A percentile compares a stretch with the other conserved stretches of the same genome.
phyloP scores from a whole-genome alignment of 53 echinoderm and acorn worm genomes.

The Holothuria scabra region DNA sequence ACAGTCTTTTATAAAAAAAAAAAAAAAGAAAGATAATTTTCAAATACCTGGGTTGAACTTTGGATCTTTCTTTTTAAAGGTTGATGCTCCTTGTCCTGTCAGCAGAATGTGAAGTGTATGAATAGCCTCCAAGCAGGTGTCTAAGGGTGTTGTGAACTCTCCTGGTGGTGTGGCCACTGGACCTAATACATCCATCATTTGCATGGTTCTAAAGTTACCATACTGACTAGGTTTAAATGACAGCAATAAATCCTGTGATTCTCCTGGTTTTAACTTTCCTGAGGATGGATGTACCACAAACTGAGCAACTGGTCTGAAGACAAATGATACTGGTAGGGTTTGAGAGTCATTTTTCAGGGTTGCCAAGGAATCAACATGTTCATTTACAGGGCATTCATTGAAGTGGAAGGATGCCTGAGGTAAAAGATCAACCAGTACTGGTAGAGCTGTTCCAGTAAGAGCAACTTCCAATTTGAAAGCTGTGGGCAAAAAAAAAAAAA shows the following conservation, averaged over 20 bases:
- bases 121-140: constrained; percentile 77
- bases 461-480: constrained; percentile 89
- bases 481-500: not conserved
- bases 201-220: constrained; percentile 77
- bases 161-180: constrained; percentile 72
- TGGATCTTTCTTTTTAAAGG: constrained; percentile 82
- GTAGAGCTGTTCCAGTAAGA: constrained; percentile 91
- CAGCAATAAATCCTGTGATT: constrained; percentile 87
- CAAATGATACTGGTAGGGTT: constrained; percentile 80
- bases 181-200: constrained; percentile 83
- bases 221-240: constrained; percentile 99
- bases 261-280: constrained; percentile 85
- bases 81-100: constrained; percentile 72
- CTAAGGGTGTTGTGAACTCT: constrained; percentile 52
- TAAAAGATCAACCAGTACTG: constrained; percentile 82
- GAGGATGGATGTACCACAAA: constrained; percentile 78
- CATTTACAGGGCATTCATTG: constrained; percentile 82
- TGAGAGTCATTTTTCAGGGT: constrained; percentile 84
- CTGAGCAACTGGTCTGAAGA: constrained; percentile 90
- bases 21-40: too few species aligned
- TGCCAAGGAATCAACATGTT: constrained; percentile 90
- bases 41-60: constrained; percentile 98
- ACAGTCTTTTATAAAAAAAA: too few species aligned
- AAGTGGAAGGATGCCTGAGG: constrained; percentile 90
- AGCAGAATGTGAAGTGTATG: constrained; percentile 78